These are phyloP conservation scores for Mimumesa dahlbomi DNA, from an alignment of 2,888 invertebrate species.

Conservation along the genomic window DNA sequence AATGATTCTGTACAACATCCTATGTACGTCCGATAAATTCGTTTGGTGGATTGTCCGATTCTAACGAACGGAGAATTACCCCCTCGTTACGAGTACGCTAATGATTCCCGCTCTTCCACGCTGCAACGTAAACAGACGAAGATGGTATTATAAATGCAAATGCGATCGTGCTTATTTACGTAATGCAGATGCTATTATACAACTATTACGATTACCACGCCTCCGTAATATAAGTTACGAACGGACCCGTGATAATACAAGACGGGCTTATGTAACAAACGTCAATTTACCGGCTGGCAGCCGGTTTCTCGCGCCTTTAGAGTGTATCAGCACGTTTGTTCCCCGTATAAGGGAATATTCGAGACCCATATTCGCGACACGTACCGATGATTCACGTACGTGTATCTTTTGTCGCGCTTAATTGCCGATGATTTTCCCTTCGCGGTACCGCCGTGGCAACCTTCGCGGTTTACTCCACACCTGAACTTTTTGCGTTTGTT, in stretches of 20 bases:
- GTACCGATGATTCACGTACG: slow-evolving; percentile 52
- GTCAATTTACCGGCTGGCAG: slow-evolving; percentile 17
- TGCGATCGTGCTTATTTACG: slow-evolving; percentile 4
- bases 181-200: slow-evolving; percentile 28
- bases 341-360: slow-evolving; percentile 52
- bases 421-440: slow-evolving; percentile 22
- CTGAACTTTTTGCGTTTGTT: background rate
- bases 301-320: slow-evolving; percentile 30
- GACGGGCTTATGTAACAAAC: slow-evolving; percentile 29
- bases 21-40: no score
- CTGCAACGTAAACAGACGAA: no score
- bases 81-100: no score
- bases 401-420: slow-evolving; percentile 45
- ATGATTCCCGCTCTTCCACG: no score
- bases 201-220: slow-evolving; percentile 41
- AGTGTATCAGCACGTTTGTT: slow-evolving; percentile 19
- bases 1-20: no score
- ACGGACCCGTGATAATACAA: slow-evolving; percentile 32
- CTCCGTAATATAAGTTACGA: slow-evolving; percentile 14
- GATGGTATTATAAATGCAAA: no score
- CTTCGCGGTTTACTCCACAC: no score
- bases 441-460: background rate
- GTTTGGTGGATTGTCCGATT: no score
- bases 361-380: slow-evolving; percentile 39
- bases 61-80: no score